A percentile compares a stretch with the other conserved stretches of the same genome.
Conservation (phyloP, 2,113 vertebrate genomes). For the Lucifuga dentata region DNA sequence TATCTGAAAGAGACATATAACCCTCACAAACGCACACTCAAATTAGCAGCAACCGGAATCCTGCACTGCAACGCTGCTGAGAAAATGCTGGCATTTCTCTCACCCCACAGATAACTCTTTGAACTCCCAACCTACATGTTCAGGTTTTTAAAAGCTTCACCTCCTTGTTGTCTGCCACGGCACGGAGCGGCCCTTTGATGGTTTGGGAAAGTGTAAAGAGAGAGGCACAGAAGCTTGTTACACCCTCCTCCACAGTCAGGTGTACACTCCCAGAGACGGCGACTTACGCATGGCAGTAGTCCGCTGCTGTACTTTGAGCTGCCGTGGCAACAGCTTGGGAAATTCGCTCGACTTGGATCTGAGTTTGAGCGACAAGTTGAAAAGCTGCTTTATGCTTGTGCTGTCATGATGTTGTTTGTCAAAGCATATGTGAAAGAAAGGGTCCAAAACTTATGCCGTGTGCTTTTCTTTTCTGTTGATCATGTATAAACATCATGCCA, state of each 20-base stretch:
- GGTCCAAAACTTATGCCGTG: conserved; percentile 20
- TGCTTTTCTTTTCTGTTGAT: conserved; percentile 48
- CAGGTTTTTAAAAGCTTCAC: conserved; percentile 56
- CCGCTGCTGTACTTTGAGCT: conserved; percentile 36
- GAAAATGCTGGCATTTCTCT: conserved; percentile 49
- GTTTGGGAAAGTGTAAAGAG: conserved; percentile 44
- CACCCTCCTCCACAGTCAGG: conserved; percentile 52
- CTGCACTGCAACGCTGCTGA: conserved; percentile 18
- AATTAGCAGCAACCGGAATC: conserved; percentile 41
- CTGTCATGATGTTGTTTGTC: conserved; percentile 34
- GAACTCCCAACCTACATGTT: conserved; percentile 57
- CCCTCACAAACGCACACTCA: conserved; percentile 35
- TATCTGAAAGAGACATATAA: conserved; percentile 33
- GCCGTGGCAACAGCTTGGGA: conserved; percentile 48
- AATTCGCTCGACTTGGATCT: conserved; percentile 48
- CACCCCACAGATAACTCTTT: conserved; percentile 57
- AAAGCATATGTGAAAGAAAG: conserved; percentile 26
- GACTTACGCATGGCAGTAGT: conserved; percentile 41
- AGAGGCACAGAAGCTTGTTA: conserved; percentile 40
- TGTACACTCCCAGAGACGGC: conserved; percentile 35
- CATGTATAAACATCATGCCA: conserved; percentile 36
- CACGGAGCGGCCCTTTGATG: conserved; percentile 64
- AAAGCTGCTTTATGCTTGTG: conserved; percentile 50
- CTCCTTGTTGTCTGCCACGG: conserved; percentile 65
- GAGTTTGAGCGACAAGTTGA: conserved; percentile 56